phyloP scores from a whole-genome alignment of 1,140 invertebrate species.

The Hypothenemus hampei region DNA sequence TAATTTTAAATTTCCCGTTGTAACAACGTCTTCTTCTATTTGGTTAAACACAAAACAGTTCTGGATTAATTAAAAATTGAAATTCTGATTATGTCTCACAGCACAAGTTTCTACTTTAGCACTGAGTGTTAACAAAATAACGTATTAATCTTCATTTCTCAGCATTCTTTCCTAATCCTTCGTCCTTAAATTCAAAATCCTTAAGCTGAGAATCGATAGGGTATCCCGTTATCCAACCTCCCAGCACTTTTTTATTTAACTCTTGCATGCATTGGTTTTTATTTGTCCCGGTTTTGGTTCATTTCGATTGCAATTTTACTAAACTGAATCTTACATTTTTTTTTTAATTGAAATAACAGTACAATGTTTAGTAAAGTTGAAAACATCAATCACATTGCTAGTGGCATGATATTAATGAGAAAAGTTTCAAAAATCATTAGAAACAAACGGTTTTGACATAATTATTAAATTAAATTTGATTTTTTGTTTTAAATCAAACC shows the following conservation, averaged over 20 bases:
- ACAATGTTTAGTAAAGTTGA: conserved; percentile 1
- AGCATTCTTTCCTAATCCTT: conserved; percentile 7
- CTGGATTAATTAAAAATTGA: too few species aligned
- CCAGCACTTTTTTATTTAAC: conserved; percentile 34
- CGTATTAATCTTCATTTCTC: conserved; percentile 11
- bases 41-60: too few species aligned
- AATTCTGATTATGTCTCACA: conserved; percentile 21
- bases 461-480: not conserved
- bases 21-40: not conserved
- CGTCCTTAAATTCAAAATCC: conserved; percentile 1
- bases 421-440: not conserved
- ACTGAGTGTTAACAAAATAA: conserved; percentile 30
- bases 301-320: conserved; percentile 1
- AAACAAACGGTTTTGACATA: not conserved
- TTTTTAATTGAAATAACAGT: not conserved
- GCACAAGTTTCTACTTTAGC: conserved; percentile 27
- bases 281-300: conserved; percentile 26
- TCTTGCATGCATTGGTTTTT: conserved; percentile 34
- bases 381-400: not conserved
- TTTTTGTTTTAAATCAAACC: not conserved
- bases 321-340: not conserved
- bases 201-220: conserved; percentile 34
- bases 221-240: conserved; percentile 35
- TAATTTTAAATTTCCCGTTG: not conserved
- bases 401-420: conserved; percentile 6